These are phyloP conservation scores for Pherbina coryleti DNA, from an alignment of 2,888 invertebrate species.

Conservation along the genomic window DNA sequence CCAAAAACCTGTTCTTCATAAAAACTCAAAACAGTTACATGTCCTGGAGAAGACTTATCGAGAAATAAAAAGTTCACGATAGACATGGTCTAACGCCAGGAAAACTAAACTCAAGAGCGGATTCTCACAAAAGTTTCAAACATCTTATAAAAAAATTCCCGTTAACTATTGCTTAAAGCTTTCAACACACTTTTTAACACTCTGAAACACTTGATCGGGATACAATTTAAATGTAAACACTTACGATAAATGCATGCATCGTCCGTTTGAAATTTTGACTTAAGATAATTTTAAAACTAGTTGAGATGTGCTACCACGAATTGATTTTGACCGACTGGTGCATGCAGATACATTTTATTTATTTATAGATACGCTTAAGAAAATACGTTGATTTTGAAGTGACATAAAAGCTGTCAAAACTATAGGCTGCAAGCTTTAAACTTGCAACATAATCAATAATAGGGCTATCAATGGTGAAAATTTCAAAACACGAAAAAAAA, in stretches of 20 bases:
- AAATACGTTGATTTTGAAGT: background rate
- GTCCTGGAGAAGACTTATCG: too few species aligned
- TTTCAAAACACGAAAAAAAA: background rate
- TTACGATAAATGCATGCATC: conserved; percentile 7
- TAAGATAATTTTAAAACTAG: background rate
- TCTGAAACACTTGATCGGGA: background rate
- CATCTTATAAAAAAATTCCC: too few species aligned
- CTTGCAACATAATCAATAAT: background rate
- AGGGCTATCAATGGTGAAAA: background rate
- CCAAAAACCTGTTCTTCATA: too few species aligned
- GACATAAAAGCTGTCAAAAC: background rate
- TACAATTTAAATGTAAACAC: background rate
- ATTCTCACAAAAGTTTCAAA: background rate
- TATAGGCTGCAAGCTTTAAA: too few species aligned
- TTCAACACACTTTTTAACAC: too few species aligned
- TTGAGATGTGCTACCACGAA: background rate
- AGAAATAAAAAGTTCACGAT: too few species aligned
- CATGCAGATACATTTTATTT: background rate
- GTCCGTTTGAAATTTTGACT: conserved; percentile 1
- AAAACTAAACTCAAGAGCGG: background rate
- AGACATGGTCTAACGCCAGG: too few species aligned
- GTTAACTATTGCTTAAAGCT: background rate
- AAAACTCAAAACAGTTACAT: too few species aligned
- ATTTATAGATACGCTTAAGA: background rate
- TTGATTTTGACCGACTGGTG: conserved; percentile 7